Conservation (phyloP, 2,797 vertebrate species). For the Sebastes steindachneri region DNA sequence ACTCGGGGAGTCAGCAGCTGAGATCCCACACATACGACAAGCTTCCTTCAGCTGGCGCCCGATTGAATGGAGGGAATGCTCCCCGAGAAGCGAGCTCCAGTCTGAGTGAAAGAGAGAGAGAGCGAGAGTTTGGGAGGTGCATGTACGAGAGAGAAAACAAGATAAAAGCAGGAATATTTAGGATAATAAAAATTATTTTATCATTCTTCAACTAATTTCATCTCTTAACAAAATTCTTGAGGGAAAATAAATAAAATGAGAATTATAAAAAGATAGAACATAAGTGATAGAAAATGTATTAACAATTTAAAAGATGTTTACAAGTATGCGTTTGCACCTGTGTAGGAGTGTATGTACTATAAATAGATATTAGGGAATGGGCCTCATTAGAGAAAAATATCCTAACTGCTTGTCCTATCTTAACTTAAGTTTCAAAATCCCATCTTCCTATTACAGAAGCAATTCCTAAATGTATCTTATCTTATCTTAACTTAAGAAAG, state of each 20-base stretch:
- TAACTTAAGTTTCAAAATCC: neutral
- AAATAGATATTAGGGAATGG: neutral
- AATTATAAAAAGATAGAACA: neutral
- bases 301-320: neutral
- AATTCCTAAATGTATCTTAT: neutral
- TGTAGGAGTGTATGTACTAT: neutral
- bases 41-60: slow-evolving; percentile 94
- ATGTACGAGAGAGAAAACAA: neutral
- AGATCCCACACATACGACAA: slow-evolving; percentile 96
- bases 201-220: neutral
- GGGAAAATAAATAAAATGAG: neutral
- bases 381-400: neutral
- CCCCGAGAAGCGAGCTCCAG: slow-evolving; percentile 96
- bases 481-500: no score
- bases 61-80: slow-evolving; percentile 95
- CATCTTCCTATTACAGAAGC: no score
- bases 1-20: slow-evolving; percentile 91
- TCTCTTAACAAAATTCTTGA: neutral
- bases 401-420: no score
- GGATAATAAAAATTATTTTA: neutral
- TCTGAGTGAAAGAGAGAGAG: slow-evolving; percentile 75
- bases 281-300: neutral
- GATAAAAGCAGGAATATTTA: neutral
- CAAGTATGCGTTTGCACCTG: neutral
- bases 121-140: neutral